phyloP scores from a whole-genome alignment of 2,113 vertebrate genomes.

The Asarcornis scutulata region DNA sequence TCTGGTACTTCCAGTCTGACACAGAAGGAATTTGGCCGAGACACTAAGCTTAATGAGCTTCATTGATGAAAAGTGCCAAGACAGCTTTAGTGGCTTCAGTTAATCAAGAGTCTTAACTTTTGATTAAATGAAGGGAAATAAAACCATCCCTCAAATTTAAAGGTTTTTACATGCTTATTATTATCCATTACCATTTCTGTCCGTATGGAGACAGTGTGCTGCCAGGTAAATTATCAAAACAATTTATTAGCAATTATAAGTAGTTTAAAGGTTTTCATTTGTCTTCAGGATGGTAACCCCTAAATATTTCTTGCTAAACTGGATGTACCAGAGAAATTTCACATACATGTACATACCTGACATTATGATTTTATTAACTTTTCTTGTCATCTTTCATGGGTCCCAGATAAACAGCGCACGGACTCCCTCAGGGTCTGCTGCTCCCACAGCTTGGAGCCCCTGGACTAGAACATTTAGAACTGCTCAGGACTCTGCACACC shows the following conservation, averaged over 20 bases:
- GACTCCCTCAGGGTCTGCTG: background rate
- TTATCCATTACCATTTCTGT: background rate
- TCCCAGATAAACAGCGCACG: too few relatives aligned
- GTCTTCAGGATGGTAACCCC: background rate
- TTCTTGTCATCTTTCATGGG: background rate
- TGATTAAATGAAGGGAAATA: background rate
- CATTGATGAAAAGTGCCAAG: background rate
- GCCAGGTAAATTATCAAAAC: background rate
- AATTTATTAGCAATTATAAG: background rate
- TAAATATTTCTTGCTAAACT: background rate
- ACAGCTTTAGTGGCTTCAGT: background rate
- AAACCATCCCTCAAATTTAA: background rate
- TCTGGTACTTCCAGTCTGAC: background rate
- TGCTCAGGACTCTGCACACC: background rate
- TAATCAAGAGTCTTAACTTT: background rate
- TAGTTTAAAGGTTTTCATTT: background rate
- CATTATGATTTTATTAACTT: background rate
- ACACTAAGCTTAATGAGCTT: background rate
- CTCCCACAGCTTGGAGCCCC: background rate
- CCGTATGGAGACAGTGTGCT: background rate
- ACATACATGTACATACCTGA: accelerated
- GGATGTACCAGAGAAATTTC: background rate
- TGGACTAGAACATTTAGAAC: too few relatives aligned
- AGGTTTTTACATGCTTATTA: background rate
- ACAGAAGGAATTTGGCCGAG: background rate